These are phyloP conservation scores for Desmophyllum pertusum DNA, from an alignment of 92 coral and sea anemone genomes.

Conservation along the genomic window DNA sequence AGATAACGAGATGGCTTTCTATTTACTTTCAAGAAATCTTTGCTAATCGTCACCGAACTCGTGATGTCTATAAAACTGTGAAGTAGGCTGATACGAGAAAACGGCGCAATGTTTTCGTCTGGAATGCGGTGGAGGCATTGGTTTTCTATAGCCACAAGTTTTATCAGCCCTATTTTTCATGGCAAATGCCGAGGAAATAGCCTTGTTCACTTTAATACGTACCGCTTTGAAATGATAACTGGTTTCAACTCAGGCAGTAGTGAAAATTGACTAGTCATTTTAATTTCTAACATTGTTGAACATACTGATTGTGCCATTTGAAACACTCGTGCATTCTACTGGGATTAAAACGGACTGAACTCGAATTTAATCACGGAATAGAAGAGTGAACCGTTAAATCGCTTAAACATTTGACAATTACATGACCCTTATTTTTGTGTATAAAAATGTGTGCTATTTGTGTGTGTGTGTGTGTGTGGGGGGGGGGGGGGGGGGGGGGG, in stretches of 20 bases:
- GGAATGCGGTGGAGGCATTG: background rate
- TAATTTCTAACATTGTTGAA: background rate
- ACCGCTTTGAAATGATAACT: background rate
- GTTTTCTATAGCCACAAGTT: background rate
- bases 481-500: too few relatives aligned
- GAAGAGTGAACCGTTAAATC: background rate
- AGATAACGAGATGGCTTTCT: slow-evolving; percentile 29
- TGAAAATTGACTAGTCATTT: background rate
- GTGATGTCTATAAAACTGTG: background rate
- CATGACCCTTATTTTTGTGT: background rate
- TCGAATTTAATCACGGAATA: background rate
- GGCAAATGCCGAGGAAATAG: background rate
- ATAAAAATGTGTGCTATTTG: background rate
- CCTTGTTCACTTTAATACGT: background rate
- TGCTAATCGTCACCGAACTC: slow-evolving; percentile 15
- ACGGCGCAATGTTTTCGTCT: background rate
- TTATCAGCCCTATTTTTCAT: background rate
- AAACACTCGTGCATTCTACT: too few relatives aligned
- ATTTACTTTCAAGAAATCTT: slow-evolving; percentile 20
- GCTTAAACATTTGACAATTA: slow-evolving; percentile 15
- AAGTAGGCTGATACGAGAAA: background rate
- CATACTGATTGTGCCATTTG: too few relatives aligned
- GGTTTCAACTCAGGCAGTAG: background rate
- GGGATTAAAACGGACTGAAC: background rate
- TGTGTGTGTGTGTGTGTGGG: too few relatives aligned